These are phyloP conservation scores for Hylia prasina DNA, from an alignment of 2,113 vertebrate genomes.

Conservation along the genomic window DNA sequence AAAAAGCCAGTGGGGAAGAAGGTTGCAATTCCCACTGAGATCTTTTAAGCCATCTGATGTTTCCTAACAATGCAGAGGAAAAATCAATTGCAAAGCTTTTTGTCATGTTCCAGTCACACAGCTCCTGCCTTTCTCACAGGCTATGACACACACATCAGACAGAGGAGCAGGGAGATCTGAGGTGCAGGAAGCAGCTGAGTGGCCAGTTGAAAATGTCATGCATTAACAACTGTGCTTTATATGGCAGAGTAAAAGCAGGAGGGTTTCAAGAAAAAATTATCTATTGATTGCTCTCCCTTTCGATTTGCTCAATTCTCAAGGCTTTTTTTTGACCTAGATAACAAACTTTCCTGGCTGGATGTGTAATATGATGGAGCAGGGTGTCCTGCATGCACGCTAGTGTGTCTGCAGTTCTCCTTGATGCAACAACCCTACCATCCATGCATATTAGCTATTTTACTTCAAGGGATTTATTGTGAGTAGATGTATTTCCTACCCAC, in stretches of 20 bases:
- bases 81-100: neutral
- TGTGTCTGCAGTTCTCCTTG: neutral
- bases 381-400: rapidly evolving
- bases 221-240: neutral
- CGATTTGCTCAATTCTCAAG: neutral
- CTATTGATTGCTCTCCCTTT: neutral
- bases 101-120: neutral
- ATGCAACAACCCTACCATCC: neutral
- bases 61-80: neutral
- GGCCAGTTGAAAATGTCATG: neutral
- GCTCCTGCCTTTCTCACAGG: neutral
- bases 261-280: neutral
- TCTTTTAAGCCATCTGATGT: neutral
- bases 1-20: neutral
- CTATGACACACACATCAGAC: neutral
- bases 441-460: neutral
- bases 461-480: neutral
- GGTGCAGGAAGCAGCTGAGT: neutral
- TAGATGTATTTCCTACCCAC: neutral
- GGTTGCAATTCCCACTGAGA: neutral
- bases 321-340: neutral
- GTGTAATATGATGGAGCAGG: neutral
- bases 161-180: neutral
- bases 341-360: neutral
- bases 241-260: neutral